Percentiles rank a stretch among this genome's conserved stretches.
These are phyloP conservation scores for Torymus tubicola DNA, from an alignment of 2,888 invertebrate species.

Conservation along the genomic window DNA sequence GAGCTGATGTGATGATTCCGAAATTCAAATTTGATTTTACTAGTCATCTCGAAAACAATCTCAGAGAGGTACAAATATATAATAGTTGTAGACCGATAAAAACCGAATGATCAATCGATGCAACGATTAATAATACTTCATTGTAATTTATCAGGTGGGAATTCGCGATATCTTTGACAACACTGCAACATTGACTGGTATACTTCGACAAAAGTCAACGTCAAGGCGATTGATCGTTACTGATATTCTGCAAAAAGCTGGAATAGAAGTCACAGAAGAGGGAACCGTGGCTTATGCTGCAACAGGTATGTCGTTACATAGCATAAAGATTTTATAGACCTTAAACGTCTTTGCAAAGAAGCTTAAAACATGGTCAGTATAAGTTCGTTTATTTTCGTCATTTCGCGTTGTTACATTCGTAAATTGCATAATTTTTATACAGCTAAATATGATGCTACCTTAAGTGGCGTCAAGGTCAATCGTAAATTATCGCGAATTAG, in stretches of 20 bases:
- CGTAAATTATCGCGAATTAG: constrained; percentile 34
- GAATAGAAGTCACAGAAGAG: constrained; percentile 86
- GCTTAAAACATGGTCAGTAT: too few relatives aligned
- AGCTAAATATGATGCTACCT: neutral
- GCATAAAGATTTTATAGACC: too few relatives aligned
- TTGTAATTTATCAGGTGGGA: constrained; percentile 79
- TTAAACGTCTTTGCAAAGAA: too few relatives aligned
- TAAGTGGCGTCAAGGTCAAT: neutral
- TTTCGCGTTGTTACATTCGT: too few relatives aligned
- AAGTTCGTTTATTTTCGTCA: too few relatives aligned
- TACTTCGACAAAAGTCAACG: constrained; percentile 80
- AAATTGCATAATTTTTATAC: too few relatives aligned
- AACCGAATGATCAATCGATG: too few relatives aligned
- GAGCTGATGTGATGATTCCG: constrained; percentile 83
- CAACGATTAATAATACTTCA: neutral
- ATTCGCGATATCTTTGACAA: constrained; percentile 85
- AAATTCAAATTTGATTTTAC: constrained; percentile 86
- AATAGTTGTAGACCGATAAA: too few relatives aligned
- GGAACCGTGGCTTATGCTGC: constrained; percentile 85
- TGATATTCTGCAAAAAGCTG: constrained; percentile 85
- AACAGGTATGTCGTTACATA: constrained; percentile 78
- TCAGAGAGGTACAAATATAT: constrained; percentile 79
- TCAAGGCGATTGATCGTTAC: constrained; percentile 80
- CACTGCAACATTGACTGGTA: constrained; percentile 84
- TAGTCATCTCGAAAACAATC: constrained; percentile 80